Evolutionary conservation across 2,113 vertebrate genomes (phyloP).

Genomic region (Spheniscus mendiculus): DNA sequence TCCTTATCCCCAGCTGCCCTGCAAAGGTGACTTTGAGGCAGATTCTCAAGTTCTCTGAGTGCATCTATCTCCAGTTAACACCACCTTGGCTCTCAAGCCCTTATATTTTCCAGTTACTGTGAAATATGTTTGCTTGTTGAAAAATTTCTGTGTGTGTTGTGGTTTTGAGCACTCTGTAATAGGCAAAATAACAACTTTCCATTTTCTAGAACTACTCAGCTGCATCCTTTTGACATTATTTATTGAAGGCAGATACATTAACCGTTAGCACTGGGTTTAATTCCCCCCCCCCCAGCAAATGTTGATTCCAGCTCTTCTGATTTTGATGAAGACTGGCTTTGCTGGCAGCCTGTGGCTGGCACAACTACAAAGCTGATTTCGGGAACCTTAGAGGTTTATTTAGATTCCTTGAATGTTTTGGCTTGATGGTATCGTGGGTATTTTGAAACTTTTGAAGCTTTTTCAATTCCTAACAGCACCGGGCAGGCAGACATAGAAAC

Average conservation of each 20-base stretch:
- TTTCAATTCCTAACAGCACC: slow-evolving; percentile 18
- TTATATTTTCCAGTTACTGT: not conserved
- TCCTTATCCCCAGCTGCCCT: not conserved
- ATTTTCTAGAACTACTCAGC: not conserved
- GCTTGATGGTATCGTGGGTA: slow-evolving; percentile 24
- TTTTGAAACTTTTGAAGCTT: slow-evolving; percentile 53
- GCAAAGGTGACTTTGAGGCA: not conserved
- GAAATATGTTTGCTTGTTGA: not conserved
- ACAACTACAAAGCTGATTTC: slow-evolving; percentile 54
- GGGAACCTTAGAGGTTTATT: slow-evolving; percentile 48
- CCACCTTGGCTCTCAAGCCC: not conserved
- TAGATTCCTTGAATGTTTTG: slow-evolving; percentile 56
- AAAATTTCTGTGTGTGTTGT: not conserved
- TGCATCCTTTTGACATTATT: not conserved
- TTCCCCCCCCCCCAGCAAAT: not conserved
- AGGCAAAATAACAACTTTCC: not conserved
- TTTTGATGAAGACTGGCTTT: slow-evolving; percentile 59
- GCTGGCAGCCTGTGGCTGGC: slow-evolving; percentile 52
- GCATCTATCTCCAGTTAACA: not conserved
- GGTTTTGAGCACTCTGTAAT: not conserved
- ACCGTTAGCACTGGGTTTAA: slow-evolving; percentile 35
- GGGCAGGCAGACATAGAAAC: not conserved
- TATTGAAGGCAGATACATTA: slow-evolving; percentile 28
- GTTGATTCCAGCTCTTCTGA: slow-evolving; percentile 40
- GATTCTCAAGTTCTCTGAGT: not conserved